Conservation (phyloP, 1,140 invertebrate genomes). For the Akabosia matsudoensis region DNA sequence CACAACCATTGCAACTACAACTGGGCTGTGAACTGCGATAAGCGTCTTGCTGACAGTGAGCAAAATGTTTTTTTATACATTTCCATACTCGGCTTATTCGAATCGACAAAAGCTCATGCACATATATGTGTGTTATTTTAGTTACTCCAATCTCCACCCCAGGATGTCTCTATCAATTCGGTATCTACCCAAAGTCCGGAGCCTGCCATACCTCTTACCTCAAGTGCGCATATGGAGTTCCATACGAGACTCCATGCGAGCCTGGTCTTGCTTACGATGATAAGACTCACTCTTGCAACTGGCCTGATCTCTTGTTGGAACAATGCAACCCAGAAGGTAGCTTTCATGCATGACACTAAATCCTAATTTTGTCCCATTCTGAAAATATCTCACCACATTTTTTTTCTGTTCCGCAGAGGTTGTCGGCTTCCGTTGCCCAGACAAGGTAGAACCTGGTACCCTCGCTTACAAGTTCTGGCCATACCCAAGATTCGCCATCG, state of each 20-base stretch:
- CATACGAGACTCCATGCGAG: slow-evolving; percentile 73
- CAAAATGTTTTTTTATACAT: background rate
- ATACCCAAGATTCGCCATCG: slow-evolving; percentile 79
- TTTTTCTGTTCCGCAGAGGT: slow-evolving; percentile 51
- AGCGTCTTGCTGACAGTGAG: slow-evolving; percentile 71
- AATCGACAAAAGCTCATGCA: background rate
- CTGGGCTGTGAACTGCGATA: slow-evolving; percentile 85
- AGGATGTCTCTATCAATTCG: slow-evolving; percentile 83
- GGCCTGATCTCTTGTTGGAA: slow-evolving; percentile 82
- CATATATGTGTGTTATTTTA: slow-evolving; percentile 53
- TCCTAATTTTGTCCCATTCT: background rate
- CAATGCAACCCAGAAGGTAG: slow-evolving; percentile 78
- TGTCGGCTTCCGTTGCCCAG: slow-evolving; percentile 62
- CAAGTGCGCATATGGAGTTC: slow-evolving; percentile 78
- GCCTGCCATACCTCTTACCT: slow-evolving; percentile 80
- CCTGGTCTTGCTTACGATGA: slow-evolving; percentile 83
- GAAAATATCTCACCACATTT: background rate
- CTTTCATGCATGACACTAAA: background rate
- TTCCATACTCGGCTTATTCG: background rate
- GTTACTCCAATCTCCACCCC: slow-evolving; percentile 72
- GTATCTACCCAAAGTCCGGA: slow-evolving; percentile 73
- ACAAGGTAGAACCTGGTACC: slow-evolving; percentile 71
- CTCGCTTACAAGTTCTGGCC: slow-evolving; percentile 82
- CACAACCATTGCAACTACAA: slow-evolving; percentile 91
- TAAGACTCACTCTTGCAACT: slow-evolving; percentile 83